These are phyloP conservation scores for Pogonocherus hispidulus DNA, from an alignment of 2,888 invertebrate genomes.

Conservation along the genomic window DNA sequence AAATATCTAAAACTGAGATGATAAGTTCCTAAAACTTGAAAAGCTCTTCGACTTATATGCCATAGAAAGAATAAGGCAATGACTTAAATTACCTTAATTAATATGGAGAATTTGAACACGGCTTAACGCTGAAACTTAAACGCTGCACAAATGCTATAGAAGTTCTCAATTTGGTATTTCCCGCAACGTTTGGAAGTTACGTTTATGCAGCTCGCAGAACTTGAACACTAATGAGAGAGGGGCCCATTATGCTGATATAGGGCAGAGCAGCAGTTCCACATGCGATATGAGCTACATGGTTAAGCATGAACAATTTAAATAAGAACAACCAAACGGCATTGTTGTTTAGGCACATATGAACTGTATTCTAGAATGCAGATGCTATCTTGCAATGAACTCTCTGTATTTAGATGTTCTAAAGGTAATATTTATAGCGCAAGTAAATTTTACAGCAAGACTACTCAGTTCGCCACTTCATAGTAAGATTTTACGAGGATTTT, in stretches of 20 bases:
- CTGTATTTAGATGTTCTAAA: not conserved
- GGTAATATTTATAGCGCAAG: not conserved
- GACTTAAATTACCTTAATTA: not conserved
- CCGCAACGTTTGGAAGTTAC: constrained; percentile 8
- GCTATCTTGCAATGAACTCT: constrained; percentile 19
- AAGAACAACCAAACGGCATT: constrained; percentile 39
- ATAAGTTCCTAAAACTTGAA: too few relatives aligned
- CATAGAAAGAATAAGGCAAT: too few relatives aligned
- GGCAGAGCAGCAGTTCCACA: constrained; percentile 33
- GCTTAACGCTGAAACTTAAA: not conserved
- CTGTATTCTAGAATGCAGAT: constrained; percentile 36
- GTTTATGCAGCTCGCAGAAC: constrained; percentile 12
- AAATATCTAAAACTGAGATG: too few relatives aligned
- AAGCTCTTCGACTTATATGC: too few relatives aligned
- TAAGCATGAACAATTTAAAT: constrained; percentile 31
- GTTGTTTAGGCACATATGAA: constrained; percentile 40
- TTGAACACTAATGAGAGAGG: constrained; percentile 17
- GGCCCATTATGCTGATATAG: not conserved
- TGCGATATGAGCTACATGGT: constrained; percentile 38
- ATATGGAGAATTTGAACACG: not conserved
- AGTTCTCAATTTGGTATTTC: constrained; percentile 14
- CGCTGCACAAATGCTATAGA: constrained; percentile 1
- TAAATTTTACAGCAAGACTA: not conserved
- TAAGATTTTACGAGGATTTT: too few relatives aligned
- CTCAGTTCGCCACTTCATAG: too few relatives aligned